Evolutionary conservation across 1,140 invertebrate genomes (phyloP).

Genomic region (Leucophenga varia): DNA sequence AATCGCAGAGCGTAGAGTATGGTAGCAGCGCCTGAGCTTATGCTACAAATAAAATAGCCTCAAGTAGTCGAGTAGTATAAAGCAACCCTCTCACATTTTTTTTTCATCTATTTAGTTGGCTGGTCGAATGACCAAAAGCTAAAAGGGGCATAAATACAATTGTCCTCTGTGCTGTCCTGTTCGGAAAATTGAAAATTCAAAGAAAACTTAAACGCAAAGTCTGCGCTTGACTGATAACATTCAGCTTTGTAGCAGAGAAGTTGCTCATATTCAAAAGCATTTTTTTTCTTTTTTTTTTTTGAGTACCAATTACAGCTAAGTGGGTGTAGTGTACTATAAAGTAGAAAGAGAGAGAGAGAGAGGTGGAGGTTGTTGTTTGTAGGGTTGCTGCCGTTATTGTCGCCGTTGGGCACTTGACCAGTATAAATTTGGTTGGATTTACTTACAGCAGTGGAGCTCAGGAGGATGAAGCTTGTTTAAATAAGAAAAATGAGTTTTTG

Average conservation of each 20-base stretch:
- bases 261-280: slow-evolving; percentile 6
- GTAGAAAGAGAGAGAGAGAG: no score
- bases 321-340: no score
- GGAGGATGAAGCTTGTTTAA: no score
- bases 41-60: slow-evolving; percentile 23
- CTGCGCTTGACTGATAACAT: slow-evolving; percentile 47
- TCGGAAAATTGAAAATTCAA: neutral
- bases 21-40: slow-evolving; percentile 9
- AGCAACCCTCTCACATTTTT: slow-evolving; percentile 8
- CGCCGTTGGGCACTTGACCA: no score
- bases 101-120: slow-evolving; percentile 26
- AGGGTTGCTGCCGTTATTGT: no score
- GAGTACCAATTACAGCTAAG: slow-evolving; percentile 28
- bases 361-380: no score
- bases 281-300: no score
- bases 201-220: slow-evolving; percentile 14
- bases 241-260: no score
- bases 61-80: slow-evolving; percentile 4
- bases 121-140: slow-evolving; percentile 24
- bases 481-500: no score
- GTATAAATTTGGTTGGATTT: no score
- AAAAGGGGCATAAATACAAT: slow-evolving; percentile 40
- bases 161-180: neutral
- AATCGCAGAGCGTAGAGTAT: slow-evolving; percentile 33
- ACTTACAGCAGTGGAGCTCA: no score